Evolutionary conservation across 1,140 invertebrate genomes (phyloP), one percentile per base, ranked within the genome.

Genomic region (Drosophila mauritiana): DNA sequence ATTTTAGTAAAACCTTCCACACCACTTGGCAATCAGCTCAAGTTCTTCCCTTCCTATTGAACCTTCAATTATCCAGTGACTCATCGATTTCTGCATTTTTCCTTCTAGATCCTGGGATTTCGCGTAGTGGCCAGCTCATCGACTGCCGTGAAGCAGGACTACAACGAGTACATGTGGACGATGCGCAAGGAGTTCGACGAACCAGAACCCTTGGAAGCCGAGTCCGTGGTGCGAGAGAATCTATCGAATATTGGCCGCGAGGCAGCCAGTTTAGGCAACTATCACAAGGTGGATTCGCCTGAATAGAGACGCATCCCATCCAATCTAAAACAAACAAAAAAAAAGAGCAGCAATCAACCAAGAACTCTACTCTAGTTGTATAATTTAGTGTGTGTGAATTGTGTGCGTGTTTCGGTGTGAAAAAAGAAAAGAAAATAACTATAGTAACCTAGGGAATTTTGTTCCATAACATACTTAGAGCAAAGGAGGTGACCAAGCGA

Each of bases 91-190:
- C 17, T 8, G 0, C 10, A 12, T 43, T 37, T 37, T 40, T 1
- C 15, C 11, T 34, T 80, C 74, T 80, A 94, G 94, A 96, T 97
- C 54, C 93, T 97, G 72, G 96, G 96, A 45, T 97, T 97, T 92
- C 96, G 96, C 93, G 96, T 97, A 45, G 96, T 97, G 27, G 96
- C 96, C 67, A 97, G 96, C 31, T 97, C 96, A 68, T 97, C 96
- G 51, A 96, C 96, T 62, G 95, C 95, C 67, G 95, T 97, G 34
- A 97, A 97, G 92, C 96, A 97, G 93, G 96, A 97, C 91, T 96
- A 97, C 90, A 97, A 97, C 94, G 96, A 97, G 86, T 97, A 97
- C 81, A 97, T 97, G 96, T 97, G 97, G 97, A 97, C 97, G 92
- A 96, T 97, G 96, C 95, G 96, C 94, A 96, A 96, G 93, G 96